Conservation (phyloP, 1,140 invertebrate genomes). For the Heliothis subflexa region DNA sequence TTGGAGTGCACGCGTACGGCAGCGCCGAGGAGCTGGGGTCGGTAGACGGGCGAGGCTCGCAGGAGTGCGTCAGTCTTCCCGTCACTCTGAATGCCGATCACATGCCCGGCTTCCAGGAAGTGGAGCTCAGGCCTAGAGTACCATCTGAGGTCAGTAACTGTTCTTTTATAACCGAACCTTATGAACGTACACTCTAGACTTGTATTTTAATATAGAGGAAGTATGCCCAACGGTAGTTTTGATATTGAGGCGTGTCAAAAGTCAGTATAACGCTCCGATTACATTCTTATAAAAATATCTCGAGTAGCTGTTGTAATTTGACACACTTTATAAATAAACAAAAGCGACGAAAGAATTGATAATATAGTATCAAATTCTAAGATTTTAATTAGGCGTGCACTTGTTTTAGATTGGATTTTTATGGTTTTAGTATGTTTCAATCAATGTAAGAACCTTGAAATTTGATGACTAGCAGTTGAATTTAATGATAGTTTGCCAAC, state of each 20-base stretch:
- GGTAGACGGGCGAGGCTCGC: slow-evolving; percentile 76
- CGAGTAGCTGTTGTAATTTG: slow-evolving; percentile 6
- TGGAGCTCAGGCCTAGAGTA: slow-evolving; percentile 74
- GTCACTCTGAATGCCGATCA: slow-evolving; percentile 78
- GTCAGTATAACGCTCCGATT: slow-evolving; percentile 16
- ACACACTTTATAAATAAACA: slow-evolving; percentile 29
- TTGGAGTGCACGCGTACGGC: slow-evolving; percentile 65
- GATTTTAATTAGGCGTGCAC: neutral
- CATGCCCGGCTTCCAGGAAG: slow-evolving; percentile 81
- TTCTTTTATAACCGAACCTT: slow-evolving; percentile 24
- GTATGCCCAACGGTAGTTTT: neutral
- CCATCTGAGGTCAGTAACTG: slow-evolving; percentile 74
- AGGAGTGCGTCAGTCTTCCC: slow-evolving; percentile 82
- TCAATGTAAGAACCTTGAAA: slow-evolving; percentile 1
- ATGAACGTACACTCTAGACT: neutral
- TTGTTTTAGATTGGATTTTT: neutral
- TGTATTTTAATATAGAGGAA: neutral
- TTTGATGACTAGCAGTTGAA: slow-evolving; percentile 5
- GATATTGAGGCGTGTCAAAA: slow-evolving; percentile 19
- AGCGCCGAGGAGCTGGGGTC: slow-evolving; percentile 80
- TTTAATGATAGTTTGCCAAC: slow-evolving; percentile 1
- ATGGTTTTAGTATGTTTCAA: neutral
- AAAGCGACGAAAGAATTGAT: neutral
- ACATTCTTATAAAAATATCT: slow-evolving; percentile 10
- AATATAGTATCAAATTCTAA: neutral